Conservation (phyloP, 1,140 invertebrate genomes). For the Brachionus manjavacas region DNA sequence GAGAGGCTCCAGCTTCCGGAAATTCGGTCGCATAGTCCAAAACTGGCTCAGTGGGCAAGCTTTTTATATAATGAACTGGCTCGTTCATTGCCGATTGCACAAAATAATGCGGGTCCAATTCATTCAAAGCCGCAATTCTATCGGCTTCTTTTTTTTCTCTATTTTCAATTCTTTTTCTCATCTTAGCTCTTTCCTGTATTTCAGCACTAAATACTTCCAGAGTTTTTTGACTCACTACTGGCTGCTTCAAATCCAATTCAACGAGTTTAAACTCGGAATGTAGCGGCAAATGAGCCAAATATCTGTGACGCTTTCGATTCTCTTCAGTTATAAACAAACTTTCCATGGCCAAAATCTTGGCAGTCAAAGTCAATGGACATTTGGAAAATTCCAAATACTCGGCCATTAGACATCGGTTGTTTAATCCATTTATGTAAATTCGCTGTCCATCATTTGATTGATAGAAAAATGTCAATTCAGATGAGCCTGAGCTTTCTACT, state of each 20-base stretch:
- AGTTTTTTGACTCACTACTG: conserved; percentile 65
- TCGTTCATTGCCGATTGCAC: conserved; percentile 35
- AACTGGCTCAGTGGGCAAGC: neutral
- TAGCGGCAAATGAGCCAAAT: conserved; percentile 79
- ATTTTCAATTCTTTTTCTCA: conserved; percentile 63
- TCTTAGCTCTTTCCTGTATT: conserved; percentile 63
- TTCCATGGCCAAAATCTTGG: conserved; percentile 74
- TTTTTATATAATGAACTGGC: conserved; percentile 25
- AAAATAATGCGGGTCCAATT: conserved; percentile 23
- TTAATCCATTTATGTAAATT: conserved; percentile 82
- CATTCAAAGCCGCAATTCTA: conserved; percentile 61
- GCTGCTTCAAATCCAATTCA: conserved; percentile 73
- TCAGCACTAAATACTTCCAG: conserved; percentile 60
- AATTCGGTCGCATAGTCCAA: conserved; percentile 25
- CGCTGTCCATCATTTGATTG: conserved; percentile 73
- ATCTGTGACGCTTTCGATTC: conserved; percentile 62
- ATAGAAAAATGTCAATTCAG: conserved; percentile 45
- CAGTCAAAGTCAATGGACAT: conserved; percentile 67
- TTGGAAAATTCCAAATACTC: conserved; percentile 75
- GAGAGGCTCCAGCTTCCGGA: conserved; percentile 21
- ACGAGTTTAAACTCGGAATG: conserved; percentile 82
- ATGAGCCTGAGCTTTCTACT: neutral
- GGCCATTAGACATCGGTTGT: conserved; percentile 78
- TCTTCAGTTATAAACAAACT: conserved; percentile 74
- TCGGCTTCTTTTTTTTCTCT: conserved; percentile 69